Evolutionary conservation across 2,888 invertebrate species (phyloP), one percentile per base, ranked within the genome.

Genomic region (Pemphredon lugubris): DNA sequence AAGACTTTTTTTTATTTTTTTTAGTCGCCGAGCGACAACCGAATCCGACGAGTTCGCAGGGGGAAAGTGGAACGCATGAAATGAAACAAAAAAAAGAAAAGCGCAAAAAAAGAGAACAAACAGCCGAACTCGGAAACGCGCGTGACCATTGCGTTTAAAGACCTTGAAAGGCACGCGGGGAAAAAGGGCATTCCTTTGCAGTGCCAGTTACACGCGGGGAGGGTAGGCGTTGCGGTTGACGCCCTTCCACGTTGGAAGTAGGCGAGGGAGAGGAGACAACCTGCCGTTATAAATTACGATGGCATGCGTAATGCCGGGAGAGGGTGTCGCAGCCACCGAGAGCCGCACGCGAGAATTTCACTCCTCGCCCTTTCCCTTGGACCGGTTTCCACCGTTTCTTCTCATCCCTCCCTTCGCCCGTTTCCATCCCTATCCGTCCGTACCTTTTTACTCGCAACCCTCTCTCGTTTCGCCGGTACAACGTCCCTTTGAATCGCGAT

Each of bases 241-340:
- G 71, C 75, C 71, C 74, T 76, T 76, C 66, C 73, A 51, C 55
- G 50, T 40, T 51, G 64, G 30, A 26, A 61, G 65, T 60, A 23
- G 55, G 64, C 51, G 64, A 68, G 32, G 21, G 58, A 39, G 59
- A 26, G 14, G 39, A 57, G 48, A 72, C 72, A 75, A 53, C 72
- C 66, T 55, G 66, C 66, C 71, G 67, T 72, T 75, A 68, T 75
- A 73, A 73, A 77, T 75, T 77, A 73, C 73, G 67, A 53, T 68
- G 60, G 63, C 67, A 75, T 57, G 68, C 65, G 71, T 72, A 55
- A 63, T 44, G 55, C 47, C 44, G 51, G 50, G 20, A 40, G 51
- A 21, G 69, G 63, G 45, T 51, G 63, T 39, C 39, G 53, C 48
- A 50, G 48, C 55, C 40, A 57, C 20, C 61, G 55, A 51, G 58